A percentile compares a stretch with the other conserved stretches of the same genome.
Conservation (phyloP, 1,140 invertebrate genomes). For the Stratiolaelaps scimitus region DNA sequence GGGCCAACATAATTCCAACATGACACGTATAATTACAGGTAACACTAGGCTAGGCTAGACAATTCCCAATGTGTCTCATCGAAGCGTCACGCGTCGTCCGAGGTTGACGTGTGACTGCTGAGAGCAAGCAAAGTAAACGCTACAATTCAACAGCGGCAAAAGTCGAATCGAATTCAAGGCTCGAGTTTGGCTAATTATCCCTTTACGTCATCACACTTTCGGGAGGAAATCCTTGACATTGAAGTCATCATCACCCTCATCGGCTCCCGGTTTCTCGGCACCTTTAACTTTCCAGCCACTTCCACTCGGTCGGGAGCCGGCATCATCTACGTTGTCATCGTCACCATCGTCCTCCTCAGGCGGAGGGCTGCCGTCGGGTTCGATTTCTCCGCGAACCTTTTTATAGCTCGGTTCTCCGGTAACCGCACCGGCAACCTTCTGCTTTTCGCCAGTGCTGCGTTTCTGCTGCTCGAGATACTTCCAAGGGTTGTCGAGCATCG, state of each 20-base stretch:
- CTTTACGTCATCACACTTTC: not conserved
- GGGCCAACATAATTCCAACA: too few relatives aligned
- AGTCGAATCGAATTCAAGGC: too few relatives aligned
- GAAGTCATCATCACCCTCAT: slow-evolving; percentile 1
- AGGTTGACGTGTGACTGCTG: too few relatives aligned
- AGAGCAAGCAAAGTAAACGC: too few relatives aligned
- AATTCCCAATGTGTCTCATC: too few relatives aligned
- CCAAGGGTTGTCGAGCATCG: slow-evolving; percentile 19
- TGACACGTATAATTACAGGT: too few relatives aligned
- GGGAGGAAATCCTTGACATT: slow-evolving; percentile 23
- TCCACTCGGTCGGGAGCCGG: too few relatives aligned
- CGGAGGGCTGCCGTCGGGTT: not conserved
- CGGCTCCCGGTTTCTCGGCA: not conserved
- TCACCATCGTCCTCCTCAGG: not conserved
- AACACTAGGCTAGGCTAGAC: too few relatives aligned
- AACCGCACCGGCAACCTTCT: not conserved
- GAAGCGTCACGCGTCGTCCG: too few relatives aligned
- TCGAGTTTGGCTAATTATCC: too few relatives aligned
- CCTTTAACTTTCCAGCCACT: too few relatives aligned
- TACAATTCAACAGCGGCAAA: too few relatives aligned
- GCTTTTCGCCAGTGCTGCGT: not conserved
- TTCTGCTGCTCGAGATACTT: slow-evolving; percentile 1
- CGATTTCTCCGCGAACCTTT: not conserved
- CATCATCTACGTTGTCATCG: not conserved
- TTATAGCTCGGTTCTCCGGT: not conserved